Conservation (phyloP, 2,113 vertebrate species). For the Promerops cafer region DNA sequence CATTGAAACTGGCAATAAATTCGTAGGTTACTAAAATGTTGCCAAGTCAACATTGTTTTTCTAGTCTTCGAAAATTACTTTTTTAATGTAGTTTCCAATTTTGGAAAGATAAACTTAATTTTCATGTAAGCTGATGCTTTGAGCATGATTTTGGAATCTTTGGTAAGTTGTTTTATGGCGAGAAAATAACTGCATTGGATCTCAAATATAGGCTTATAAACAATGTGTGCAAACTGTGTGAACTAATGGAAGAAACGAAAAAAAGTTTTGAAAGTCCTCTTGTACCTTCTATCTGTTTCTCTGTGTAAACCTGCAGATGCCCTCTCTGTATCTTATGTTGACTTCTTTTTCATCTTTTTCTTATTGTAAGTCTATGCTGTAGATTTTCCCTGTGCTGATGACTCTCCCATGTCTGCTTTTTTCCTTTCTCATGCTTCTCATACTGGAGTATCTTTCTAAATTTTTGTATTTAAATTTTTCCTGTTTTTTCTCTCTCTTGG, state of each 20-base stretch:
- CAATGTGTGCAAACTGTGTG: background rate
- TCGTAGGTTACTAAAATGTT: background rate
- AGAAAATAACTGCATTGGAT: background rate
- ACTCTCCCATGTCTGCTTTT: background rate
- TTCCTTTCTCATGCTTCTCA: background rate
- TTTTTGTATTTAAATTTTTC: background rate
- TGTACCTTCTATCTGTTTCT: background rate
- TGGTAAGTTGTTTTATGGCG: background rate
- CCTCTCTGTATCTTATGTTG: background rate
- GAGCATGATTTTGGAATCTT: background rate
- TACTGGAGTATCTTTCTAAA: background rate
- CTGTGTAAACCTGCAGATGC: background rate
- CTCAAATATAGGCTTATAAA: background rate
- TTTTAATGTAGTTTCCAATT: background rate
- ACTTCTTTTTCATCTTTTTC: background rate
- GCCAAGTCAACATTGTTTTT: background rate
- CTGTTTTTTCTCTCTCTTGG: background rate
- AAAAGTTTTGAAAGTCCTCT: background rate
- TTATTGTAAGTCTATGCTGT: fast-evolving
- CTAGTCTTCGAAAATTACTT: background rate
- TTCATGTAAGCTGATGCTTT: background rate
- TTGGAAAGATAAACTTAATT: background rate
- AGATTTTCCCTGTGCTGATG: background rate
- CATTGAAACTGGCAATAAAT: background rate
- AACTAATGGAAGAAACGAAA: background rate